phyloP scores from a whole-genome alignment of 2,113 vertebrate genomes.

The Paradoxurus hermaphroditus region DNA sequence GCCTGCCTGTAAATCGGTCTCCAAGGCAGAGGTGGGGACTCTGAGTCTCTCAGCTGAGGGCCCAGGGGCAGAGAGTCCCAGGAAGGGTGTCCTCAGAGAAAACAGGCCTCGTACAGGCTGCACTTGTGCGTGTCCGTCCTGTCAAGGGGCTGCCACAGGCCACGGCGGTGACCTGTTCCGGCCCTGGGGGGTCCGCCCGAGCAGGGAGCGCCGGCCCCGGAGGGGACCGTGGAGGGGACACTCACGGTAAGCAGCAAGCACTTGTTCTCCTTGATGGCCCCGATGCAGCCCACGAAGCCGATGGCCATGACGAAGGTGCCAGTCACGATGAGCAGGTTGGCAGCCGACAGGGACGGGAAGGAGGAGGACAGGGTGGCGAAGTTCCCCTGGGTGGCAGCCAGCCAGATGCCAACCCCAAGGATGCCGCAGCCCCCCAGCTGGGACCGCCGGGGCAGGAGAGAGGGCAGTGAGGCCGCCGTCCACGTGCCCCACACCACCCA shows the following conservation, averaged over 20 bases:
- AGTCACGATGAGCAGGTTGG: constrained; percentile 95
- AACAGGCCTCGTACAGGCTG: not conserved
- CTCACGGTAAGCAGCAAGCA: constrained; percentile 94
- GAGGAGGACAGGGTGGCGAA: constrained; percentile 98
- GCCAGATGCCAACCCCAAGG: constrained; percentile 89
- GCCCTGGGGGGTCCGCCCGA: not conserved
- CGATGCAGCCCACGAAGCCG: constrained; percentile 96
- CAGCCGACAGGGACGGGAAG: constrained; percentile 95
- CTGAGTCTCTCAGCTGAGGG: not conserved
- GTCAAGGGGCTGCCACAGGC: not conserved
- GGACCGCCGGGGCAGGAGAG: rapidly evolving
- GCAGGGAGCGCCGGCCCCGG: not conserved
- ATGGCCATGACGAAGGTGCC: constrained; percentile 97
- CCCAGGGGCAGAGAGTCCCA: not conserved
- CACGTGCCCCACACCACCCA: rapidly evolving
- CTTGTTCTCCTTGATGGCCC: constrained; percentile 97
- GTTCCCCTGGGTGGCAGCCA: constrained; percentile 91
- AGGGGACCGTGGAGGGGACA: not conserved
- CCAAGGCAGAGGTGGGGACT: not conserved
- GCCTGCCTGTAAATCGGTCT: not conserved
- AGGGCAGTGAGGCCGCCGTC: not conserved
- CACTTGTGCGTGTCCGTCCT: rapidly evolving
- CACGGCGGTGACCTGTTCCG: not conserved
- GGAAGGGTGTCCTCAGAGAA: not conserved
- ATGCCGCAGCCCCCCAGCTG: constrained; percentile 89